phyloP scores from a whole-genome alignment of 1,140 invertebrate species.

The Lepidurus packardi region DNA sequence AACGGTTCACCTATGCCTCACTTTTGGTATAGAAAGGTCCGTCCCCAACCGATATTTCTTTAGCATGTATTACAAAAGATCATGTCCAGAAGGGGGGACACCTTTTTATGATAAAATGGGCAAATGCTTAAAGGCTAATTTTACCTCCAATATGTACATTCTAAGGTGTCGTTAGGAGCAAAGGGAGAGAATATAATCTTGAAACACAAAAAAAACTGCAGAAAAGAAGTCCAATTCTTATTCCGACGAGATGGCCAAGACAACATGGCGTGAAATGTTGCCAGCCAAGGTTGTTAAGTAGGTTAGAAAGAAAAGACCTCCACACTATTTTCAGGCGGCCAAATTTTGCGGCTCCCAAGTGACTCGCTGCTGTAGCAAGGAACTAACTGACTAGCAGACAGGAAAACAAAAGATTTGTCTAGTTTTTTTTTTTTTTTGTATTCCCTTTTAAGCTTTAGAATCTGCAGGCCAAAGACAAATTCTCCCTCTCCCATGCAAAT shows the following conservation, averaged over 20 bases:
- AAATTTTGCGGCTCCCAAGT: conserved; percentile 7
- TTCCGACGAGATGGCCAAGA: conserved; percentile 1
- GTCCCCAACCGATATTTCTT: too few species aligned
- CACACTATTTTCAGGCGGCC: conserved; percentile 21
- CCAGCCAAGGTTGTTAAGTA: conserved; percentile 4
- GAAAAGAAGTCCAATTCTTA: not conserved
- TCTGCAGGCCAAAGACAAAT: not conserved
- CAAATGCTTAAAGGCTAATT: not conserved
- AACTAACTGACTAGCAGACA: conserved; percentile 18
- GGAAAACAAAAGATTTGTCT: not conserved
- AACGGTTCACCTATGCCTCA: too few species aligned
- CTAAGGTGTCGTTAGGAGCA: not conserved
- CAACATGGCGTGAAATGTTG: conserved; percentile 18
- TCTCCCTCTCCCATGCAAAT: not conserved
- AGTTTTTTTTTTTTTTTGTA: not conserved
- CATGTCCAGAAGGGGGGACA: too few species aligned
- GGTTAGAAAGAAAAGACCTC: not conserved
- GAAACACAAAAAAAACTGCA: not conserved
- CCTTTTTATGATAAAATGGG: too few species aligned
- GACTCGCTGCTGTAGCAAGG: not conserved
- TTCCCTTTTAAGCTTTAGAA: not conserved
- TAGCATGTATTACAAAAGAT: too few species aligned
- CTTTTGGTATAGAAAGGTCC: too few species aligned
- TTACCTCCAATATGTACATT: not conserved
- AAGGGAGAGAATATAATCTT: not conserved